Evolutionary conservation across 23 tunicate genomes (phyloP).

Genomic region (Styela clava): DNA sequence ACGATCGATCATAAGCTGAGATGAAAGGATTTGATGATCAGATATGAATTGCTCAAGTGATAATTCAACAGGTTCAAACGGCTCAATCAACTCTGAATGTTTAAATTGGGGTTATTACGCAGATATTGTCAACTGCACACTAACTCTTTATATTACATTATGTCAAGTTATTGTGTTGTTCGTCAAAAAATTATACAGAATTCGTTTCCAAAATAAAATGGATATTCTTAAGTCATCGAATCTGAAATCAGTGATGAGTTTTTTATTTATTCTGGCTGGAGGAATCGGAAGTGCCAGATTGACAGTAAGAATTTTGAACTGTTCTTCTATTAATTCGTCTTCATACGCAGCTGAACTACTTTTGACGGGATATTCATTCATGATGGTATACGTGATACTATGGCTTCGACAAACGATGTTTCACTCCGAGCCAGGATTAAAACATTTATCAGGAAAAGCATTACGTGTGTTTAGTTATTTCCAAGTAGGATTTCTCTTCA

Average conservation of each 20-base stretch:
- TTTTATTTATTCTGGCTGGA: background rate
- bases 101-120: too few relatives aligned
- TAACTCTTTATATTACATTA: background rate
- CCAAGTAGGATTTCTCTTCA: background rate
- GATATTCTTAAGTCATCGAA: background rate
- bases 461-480: background rate
- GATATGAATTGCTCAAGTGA: too few relatives aligned
- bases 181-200: background rate
- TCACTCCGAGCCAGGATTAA: background rate
- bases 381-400: background rate
- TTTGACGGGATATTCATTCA: background rate
- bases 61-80: too few relatives aligned
- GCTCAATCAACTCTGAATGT: too few relatives aligned
- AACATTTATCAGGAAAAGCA: background rate
- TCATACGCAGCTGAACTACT: background rate
- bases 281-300: background rate
- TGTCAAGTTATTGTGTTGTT: background rate
- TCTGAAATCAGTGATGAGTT: background rate
- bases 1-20: too few relatives aligned
- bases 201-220: too few relatives aligned
- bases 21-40: too few relatives aligned
- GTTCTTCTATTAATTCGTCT: background rate
- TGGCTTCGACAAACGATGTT: background rate
- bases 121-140: too few relatives aligned
- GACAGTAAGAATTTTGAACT: too few relatives aligned